Evolutionary conservation across 1,140 invertebrate genomes (phyloP), one percentile per base, ranked within the genome.

Genomic region (Psilanteris sp.): DNA sequence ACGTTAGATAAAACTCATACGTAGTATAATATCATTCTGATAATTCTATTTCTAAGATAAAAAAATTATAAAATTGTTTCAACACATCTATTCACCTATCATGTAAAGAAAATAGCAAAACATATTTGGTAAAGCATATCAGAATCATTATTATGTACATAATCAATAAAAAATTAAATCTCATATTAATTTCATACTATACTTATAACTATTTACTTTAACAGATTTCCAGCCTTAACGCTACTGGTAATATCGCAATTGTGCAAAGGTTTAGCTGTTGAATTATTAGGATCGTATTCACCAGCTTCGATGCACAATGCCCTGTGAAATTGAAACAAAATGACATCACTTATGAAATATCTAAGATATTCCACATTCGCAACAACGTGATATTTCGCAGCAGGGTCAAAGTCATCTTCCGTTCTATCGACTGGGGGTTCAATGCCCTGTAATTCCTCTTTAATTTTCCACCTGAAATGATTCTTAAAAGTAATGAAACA

Each of bases 291-390:
- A 36, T 93, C 92, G 66, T 94, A 96, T 81, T 97, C 91, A 1
- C 93, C 93, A 6, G 96, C 94, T 52, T 91, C 91, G 37, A 91
- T 90, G 78, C 96, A 98, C 1, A 97, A 89, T 0, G 94, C 91
- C 62, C 93, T 92, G 80, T 97, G 95, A 81, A 98, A 96, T 88
- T 97, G 96, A 89, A 97, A 97, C 87, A 97, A 95, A 3, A 97
- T 90, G 14, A 98, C 92, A 82, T 93, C 93, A 43, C 94, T 95
- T 1, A 97, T 92, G 84, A 96, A 96, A 85, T 97, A 97, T 93
- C 94, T 93, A 4, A 95, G 91, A 81, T 96, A 97, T 41, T 95
- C 94, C 1, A 94, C 92, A 87, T 94, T 92, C n/a, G 93, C 93
- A 6, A 94, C 91, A 6, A 96, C 90, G 52, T 97, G 95, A 79